Evolutionary conservation across 2,888 invertebrate species (phyloP), one percentile per base, ranked within the genome.

Genomic region (Cantharis rustica): DNA sequence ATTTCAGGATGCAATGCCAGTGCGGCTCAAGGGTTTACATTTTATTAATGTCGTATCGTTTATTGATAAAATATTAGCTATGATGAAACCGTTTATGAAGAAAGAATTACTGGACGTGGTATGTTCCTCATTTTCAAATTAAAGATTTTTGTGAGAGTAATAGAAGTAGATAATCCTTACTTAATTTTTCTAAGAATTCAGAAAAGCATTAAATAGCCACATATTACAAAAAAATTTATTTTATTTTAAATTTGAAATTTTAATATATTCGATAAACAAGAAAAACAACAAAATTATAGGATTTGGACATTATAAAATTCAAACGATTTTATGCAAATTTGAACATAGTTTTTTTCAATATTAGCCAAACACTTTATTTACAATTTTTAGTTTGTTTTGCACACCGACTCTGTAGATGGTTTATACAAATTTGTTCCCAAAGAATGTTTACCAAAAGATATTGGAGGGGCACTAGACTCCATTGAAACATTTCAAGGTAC

Each of bases 21-120:
- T 93, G 3, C 90, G 93, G 61, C 86, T 95, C 1, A 92, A 92
- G 82, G 93, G 91, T 0, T 88, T 95, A 3, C 94, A 95, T 84
- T 94, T 94, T 80, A 86, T 94, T 76, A 94, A 93, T 84, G 92
- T 93, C 0, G 92, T 93, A 0, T 88, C 90, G 0, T 92, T 94
- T 80, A 91, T 95, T 90, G 95, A 95, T 83, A 92, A 92, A 82
- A 86, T 95, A 76, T 85, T 95, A 88, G 90, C 91, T 77, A 84
- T 95, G 79, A 89, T 95, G 88, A 92, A 89, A 84, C 95, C 95
- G 0, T 94, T 95, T 83, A 91, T 95, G 90, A 94, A 92, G 84
- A 94, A 94, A 82, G 90, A 92, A 62, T 86, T 95, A 0, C 61
- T 83, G n/a, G 83, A 83, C 68, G 76, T 83, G 78, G 85, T 84